These are phyloP conservation scores for Nephrotoma guestfalica DNA, from an alignment of 2,888 invertebrate genomes.

Conservation along the genomic window DNA sequence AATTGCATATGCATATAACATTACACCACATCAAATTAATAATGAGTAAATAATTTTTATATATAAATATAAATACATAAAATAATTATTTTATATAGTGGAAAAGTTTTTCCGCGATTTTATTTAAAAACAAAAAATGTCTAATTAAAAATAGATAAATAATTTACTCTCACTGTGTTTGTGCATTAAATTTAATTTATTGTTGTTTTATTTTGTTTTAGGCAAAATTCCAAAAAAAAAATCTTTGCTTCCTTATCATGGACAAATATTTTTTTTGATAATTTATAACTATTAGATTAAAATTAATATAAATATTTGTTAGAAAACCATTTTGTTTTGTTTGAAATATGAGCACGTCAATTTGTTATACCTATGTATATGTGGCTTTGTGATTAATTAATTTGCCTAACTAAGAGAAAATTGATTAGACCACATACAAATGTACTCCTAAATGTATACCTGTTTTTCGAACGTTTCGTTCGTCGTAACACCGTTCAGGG, in stretches of 20 bases:
- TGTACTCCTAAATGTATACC: too few relatives aligned
- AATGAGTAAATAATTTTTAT: neutral
- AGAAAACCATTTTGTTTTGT: neutral
- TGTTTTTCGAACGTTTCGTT: too few relatives aligned
- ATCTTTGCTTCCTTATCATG: neutral
- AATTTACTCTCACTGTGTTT: neutral
- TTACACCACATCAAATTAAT: neutral
- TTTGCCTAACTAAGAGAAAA: neutral
- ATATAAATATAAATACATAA: neutral
- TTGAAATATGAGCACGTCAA: neutral
- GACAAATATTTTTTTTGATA: neutral
- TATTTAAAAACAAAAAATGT: neutral
- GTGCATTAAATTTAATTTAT: neutral
- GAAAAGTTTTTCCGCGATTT: neutral
- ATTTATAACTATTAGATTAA: neutral
- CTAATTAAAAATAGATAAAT: neutral
- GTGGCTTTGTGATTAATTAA: neutral
- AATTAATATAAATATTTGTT: neutral
- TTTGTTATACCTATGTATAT: neutral
- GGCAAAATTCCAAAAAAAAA: neutral
- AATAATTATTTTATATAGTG: neutral
- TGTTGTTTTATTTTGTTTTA: neutral
- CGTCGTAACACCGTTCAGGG: too few relatives aligned
- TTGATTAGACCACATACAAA: too few relatives aligned
- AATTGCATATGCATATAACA: neutral